Evolutionary conservation across 2,797 vertebrate species (phyloP), one percentile per base, ranked within the genome.

Genomic region (Sciurus carolinensis): DNA sequence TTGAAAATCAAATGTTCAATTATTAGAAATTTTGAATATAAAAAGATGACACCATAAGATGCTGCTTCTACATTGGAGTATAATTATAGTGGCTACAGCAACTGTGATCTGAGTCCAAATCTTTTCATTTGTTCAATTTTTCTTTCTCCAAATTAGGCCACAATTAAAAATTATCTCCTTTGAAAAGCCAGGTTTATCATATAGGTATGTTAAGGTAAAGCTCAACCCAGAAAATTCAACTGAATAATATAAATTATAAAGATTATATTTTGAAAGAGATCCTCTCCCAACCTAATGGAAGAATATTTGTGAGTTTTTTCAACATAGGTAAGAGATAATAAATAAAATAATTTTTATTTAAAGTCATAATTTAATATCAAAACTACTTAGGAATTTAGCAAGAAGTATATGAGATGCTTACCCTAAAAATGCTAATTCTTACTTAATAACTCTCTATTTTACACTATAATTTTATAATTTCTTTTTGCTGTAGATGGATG

Each of bases 41-140:
- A 93, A 96, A 36, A 8, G 52, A 30, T 93, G 92, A 52, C 64
- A 30, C 42, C 92, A 52, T 89, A 54, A 80, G 79, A 47, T 44
- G 42, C 42, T 79, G 69, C 24, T 87, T 90, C 95, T 83, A 67
- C 7, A 91, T 80, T 91, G 89, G 77, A 95, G 62, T 54, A 22
- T 22, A 22, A 57, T 57, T 22, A 22, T 22, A 20, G 36, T 54
- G 50, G 75, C 39, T 42, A 4, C n/a, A 79, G 66, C 62, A 67
- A 36, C 47, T 69, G 33, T 11, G 18, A 75, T 73, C 52, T 87
- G 24, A 87, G 24, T 52, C 28, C 13, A 85, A 80, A 39, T 42
- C 26, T 36, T 90, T 93, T 77, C 12, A 81, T 91, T 93, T 83
- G 50, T 47, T 94, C n/a, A 93, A 5, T 69, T 87, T 76, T 95